Conservation (phyloP, 1,140 invertebrate genomes). For the Caenorhabditis remanei region DNA sequence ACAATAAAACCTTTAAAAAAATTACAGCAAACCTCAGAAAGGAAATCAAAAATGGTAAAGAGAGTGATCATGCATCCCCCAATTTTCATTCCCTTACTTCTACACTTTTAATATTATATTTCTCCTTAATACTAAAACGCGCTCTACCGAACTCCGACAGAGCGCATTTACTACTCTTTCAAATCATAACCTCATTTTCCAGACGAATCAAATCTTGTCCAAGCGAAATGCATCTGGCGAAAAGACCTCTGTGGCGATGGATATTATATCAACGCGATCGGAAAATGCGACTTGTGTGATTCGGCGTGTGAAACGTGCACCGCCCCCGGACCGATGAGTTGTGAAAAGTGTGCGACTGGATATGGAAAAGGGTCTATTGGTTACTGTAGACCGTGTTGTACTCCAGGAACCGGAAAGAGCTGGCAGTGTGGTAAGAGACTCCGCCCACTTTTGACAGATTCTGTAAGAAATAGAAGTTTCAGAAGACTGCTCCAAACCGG, state of each 20-base stretch:
- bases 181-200: not conserved
- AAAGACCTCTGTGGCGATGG: conserved; percentile 72
- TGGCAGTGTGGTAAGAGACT: conserved; percentile 64
- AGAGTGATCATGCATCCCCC: too few relatives aligned
- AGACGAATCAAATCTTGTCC: conserved; percentile 71
- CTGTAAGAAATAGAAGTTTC: not conserved
- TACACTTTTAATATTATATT: too few relatives aligned
- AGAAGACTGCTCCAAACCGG: conserved; percentile 59
- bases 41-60: not conserved
- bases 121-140: too few relatives aligned
- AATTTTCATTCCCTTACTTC: too few relatives aligned
- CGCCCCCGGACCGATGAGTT: conserved; percentile 74
- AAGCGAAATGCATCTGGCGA: conserved; percentile 73
- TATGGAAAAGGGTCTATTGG: conserved; percentile 73
- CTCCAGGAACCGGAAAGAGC: conserved; percentile 46
- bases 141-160: too few relatives aligned
- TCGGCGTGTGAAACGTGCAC: conserved; percentile 74
- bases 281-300: conserved; percentile 73
- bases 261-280: conserved; percentile 69
- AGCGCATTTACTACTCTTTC: too few relatives aligned
- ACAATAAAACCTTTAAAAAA: not conserved
- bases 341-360: conserved; percentile 71
- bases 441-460: not conserved
- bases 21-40: not conserved
- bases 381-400: conserved; percentile 75